Conservation (phyloP, 2,113 vertebrate genomes). For the Cynocephalus volans region DNA sequence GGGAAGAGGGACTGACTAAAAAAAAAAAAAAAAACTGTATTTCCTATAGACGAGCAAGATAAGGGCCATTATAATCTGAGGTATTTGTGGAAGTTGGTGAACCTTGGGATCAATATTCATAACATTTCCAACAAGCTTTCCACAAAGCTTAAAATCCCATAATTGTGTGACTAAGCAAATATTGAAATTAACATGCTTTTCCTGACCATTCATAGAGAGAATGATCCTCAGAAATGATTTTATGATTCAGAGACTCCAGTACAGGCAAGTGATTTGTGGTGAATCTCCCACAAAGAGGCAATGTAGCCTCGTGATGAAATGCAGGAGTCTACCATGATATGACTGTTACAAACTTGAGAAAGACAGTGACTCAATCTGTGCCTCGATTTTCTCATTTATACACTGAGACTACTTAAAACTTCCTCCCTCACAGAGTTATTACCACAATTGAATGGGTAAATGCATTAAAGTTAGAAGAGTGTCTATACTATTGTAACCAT, state of each 20-base stretch:
- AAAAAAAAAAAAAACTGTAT: not conserved
- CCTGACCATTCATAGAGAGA: not conserved
- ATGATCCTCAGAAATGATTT: not conserved
- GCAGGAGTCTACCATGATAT: not conserved
- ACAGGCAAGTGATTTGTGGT: not conserved
- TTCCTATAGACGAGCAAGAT: not conserved
- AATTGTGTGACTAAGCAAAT: not conserved
- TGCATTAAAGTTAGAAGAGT: not conserved
- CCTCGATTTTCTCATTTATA: not conserved
- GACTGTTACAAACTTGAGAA: not conserved
- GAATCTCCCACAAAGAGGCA: not conserved
- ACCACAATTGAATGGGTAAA: not conserved
- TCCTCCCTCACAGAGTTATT: not conserved
- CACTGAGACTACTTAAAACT: not conserved
- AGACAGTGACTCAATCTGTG: not conserved
- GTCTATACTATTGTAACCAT: not conserved
- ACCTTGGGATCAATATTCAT: not conserved
- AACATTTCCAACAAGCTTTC: conserved; percentile 27
- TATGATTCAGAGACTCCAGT: not conserved
- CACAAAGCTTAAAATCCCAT: not conserved
- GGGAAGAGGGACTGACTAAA: not conserved
- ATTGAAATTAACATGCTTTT: not conserved
- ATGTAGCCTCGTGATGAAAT: not conserved
- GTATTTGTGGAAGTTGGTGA: not conserved
- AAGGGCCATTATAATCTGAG: not conserved